Percentiles rank a stretch among this genome's conserved stretches.
These are phyloP conservation scores for Thalpophila matura DNA, from an alignment of 2,888 invertebrate species.

Conservation along the genomic window DNA sequence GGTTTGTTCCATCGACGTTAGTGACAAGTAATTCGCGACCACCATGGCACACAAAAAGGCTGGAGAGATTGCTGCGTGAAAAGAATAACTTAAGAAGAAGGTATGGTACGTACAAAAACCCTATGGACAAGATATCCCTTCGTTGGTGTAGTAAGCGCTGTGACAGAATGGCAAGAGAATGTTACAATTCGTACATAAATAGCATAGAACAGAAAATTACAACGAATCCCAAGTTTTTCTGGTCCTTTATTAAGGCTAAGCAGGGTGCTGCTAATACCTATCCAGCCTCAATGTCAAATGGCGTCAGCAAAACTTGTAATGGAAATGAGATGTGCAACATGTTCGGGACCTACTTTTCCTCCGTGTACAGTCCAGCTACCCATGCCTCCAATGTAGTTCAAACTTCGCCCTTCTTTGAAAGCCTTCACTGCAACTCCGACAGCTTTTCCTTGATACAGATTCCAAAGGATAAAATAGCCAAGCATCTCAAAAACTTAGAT, in stretches of 20 bases:
- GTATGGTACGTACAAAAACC: too few relatives aligned
- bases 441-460: neutral
- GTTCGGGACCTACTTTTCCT: conserved; percentile 10
- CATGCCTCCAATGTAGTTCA: neutral
- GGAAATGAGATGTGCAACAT: neutral
- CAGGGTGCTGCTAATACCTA: conserved; percentile 2
- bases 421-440: neutral
- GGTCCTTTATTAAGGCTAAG: conserved; percentile 1
- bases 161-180: neutral
- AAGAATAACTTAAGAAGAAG: conserved; percentile 9
- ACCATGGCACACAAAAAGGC: conserved; percentile 8
- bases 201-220: conserved; percentile 1
- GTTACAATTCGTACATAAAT: neutral
- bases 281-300: conserved; percentile 1
- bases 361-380: neutral
- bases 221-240: conserved; percentile 4
- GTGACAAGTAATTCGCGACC: neutral
- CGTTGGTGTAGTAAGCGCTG: conserved; percentile 5
- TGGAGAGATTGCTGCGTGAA: conserved; percentile 1
- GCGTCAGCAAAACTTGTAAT: neutral
- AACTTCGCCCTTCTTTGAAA: neutral
- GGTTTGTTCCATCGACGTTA: neutral
- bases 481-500: neutral
- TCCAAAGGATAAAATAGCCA: neutral
- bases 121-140: too few relatives aligned